Evolutionary conservation across 2,797 vertebrate genomes (phyloP).

Genomic region (Eulemur mongoz): DNA sequence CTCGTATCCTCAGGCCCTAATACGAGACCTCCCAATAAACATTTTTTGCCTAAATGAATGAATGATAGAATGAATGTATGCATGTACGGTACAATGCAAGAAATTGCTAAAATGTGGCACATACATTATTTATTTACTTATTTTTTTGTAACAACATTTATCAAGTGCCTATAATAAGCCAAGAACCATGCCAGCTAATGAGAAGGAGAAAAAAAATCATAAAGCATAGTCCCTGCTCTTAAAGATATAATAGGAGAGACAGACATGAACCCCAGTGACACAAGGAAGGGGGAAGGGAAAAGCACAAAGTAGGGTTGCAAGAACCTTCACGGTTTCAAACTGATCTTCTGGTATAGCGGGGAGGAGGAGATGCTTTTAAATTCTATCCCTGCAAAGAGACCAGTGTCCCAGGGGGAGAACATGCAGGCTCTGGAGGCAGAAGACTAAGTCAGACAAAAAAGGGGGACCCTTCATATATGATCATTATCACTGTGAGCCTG

Average conservation of each 20-base stretch:
- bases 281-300: neutral
- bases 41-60: neutral
- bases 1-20: neutral
- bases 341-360: rapidly evolving
- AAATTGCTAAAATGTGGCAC: neutral
- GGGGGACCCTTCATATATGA: neutral
- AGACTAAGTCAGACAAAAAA: slow-evolving; percentile 8
- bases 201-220: neutral
- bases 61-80: neutral
- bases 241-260: neutral
- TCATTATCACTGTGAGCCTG: neutral
- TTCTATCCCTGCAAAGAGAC: neutral
- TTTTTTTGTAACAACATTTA: neutral
- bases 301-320: neutral
- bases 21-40: neutral
- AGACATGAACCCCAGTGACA: neutral
- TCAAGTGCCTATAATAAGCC: neutral
- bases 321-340: neutral
- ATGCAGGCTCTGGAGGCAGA: neutral
- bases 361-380: neutral
- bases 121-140: neutral
- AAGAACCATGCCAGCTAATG: neutral
- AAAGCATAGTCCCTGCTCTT: neutral
- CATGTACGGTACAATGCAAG: neutral
- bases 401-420: neutral